These are phyloP conservation scores for Chrysolina haemoptera DNA, from an alignment of 2,888 invertebrate genomes.

Conservation along the genomic window DNA sequence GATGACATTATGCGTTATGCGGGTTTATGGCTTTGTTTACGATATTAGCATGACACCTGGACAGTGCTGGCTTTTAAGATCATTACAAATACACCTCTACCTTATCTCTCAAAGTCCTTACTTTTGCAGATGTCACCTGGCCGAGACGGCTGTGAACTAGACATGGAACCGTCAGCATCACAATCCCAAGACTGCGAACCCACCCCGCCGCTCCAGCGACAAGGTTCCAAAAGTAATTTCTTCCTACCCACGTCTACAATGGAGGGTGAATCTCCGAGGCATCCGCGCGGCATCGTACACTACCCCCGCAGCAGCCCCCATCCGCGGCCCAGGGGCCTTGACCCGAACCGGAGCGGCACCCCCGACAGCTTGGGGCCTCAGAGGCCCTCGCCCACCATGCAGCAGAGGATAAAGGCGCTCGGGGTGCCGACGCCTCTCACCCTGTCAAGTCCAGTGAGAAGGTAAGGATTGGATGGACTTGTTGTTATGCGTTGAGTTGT, in stretches of 20 bases:
- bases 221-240: slow-evolving; percentile 90
- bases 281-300: slow-evolving; percentile 62
- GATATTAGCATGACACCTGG: too few relatives aligned
- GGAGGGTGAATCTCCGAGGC: slow-evolving; percentile 71
- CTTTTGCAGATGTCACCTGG: slow-evolving; percentile 83
- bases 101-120: slow-evolving; percentile 22
- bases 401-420: slow-evolving; percentile 90
- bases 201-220: slow-evolving; percentile 88
- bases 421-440: slow-evolving; percentile 92
- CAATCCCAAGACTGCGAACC: slow-evolving; percentile 95
- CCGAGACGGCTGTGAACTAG: slow-evolving; percentile 86
- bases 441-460: slow-evolving; percentile 89
- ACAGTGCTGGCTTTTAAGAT: too few relatives aligned
- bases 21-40: too few relatives aligned
- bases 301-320: slow-evolving; percentile 87
- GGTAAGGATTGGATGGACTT: slow-evolving; percentile 72
- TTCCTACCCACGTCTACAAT: slow-evolving; percentile 76
- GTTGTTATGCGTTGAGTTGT: neutral
- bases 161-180: slow-evolving; percentile 90
- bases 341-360: slow-evolving; percentile 72
- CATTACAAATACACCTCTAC: too few relatives aligned
- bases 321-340: slow-evolving; percentile 79
- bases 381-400: slow-evolving; percentile 87
- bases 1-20: too few relatives aligned
- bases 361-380: slow-evolving; percentile 68